Evolutionary conservation across 2,797 vertebrate genomes (phyloP).

Genomic region (Sparidentex hasta): DNA sequence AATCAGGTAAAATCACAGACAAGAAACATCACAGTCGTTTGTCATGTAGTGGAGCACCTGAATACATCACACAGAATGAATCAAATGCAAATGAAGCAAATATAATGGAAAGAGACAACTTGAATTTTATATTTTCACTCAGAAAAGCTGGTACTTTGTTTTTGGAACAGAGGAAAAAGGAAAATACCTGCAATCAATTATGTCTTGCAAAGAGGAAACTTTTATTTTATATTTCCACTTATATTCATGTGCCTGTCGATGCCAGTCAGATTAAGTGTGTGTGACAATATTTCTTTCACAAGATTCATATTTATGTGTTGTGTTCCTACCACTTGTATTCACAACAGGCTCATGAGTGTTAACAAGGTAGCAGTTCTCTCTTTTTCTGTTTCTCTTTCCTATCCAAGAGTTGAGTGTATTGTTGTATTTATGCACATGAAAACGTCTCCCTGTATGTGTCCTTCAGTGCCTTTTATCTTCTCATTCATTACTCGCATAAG

Average conservation of each 20-base stretch:
- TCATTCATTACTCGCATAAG: neutral
- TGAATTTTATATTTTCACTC: neutral
- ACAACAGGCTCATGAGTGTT: neutral
- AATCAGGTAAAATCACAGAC: constrained; percentile 37
- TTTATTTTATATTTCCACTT: neutral
- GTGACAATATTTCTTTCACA: neutral
- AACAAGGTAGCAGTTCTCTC: neutral
- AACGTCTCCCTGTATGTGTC: neutral
- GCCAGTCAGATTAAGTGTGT: neutral
- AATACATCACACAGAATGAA: neutral
- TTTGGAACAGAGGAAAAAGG: neutral
- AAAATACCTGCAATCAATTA: neutral
- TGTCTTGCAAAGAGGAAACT: neutral
- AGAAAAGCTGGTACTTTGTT: neutral
- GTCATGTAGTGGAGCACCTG: constrained; percentile 1
- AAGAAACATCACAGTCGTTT: constrained; percentile 20
- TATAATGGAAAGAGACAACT: neutral
- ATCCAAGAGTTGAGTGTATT: neutral
- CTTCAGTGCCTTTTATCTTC: constrained; percentile 38
- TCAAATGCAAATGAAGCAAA: constrained; percentile 21
- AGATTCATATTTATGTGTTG: neutral
- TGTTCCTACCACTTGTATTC: neutral
- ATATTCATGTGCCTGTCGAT: neutral
- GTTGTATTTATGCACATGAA: neutral
- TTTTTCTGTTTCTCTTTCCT: neutral